These are phyloP conservation scores for Ophraella communa DNA, from an alignment of 2,888 invertebrate species.

Conservation along the genomic window DNA sequence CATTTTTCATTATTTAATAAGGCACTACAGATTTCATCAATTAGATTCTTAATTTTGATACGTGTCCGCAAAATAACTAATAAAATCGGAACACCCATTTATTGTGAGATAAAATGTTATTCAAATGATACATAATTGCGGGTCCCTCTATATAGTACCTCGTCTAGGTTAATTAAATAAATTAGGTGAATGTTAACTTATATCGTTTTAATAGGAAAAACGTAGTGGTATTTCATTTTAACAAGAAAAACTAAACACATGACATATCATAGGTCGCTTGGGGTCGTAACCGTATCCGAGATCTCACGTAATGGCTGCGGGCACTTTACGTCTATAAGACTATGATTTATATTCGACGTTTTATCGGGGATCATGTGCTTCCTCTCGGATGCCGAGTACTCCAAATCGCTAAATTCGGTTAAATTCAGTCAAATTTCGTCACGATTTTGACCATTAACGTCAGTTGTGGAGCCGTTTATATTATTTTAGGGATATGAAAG, in stretches of 20 bases:
- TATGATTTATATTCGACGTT: constrained; percentile 24
- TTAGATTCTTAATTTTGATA: no score
- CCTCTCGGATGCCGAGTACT: constrained; percentile 12
- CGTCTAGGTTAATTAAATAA: no score
- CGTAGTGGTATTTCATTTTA: background rate
- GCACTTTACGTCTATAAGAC: constrained; percentile 22
- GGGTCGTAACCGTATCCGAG: constrained; percentile 14
- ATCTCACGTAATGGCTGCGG: constrained; percentile 23
- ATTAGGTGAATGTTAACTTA: no score
- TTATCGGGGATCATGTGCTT: constrained; percentile 25
- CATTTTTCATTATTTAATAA: no score
- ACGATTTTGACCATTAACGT: constrained; percentile 21
- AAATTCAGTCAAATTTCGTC: constrained; percentile 28
- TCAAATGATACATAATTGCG: no score
- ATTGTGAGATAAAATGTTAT: no score
- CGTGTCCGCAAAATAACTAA: no score
- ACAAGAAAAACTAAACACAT: constrained; percentile 3
- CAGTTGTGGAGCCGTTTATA: constrained; percentile 25
- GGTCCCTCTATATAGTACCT: no score
- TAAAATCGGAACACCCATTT: no score
- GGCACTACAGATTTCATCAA: no score
- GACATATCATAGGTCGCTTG: constrained; percentile 7
- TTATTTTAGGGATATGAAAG: constrained; percentile 19
- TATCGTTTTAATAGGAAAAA: background rate
- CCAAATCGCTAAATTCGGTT: constrained; percentile 25